A percentile compares a stretch with the other conserved stretches of the same genome.
Conservation (phyloP, 92 coral and sea anemone genomes). For the Isaurus tuberculatus region DNA sequence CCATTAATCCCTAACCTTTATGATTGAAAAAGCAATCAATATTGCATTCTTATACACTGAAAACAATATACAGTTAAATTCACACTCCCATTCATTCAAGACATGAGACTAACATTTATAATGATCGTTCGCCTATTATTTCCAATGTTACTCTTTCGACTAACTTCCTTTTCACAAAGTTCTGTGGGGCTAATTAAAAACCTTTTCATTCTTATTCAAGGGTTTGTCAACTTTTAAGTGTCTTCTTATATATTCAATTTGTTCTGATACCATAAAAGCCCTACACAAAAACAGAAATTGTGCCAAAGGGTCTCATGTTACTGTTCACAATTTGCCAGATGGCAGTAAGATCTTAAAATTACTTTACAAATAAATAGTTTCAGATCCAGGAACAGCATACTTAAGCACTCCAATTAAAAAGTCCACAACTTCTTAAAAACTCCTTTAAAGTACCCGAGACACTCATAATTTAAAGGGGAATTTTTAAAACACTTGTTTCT, state of each 20-base stretch:
- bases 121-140: neutral
- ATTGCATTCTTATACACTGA: neutral
- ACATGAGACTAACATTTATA: neutral
- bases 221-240: no score
- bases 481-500: no score
- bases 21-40: neutral
- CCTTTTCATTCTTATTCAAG: no score
- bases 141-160: neutral
- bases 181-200: neutral
- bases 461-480: neutral
- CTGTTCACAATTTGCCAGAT: neutral
- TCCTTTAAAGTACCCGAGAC: neutral
- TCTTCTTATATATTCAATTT: neutral
- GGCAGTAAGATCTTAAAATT: neutral
- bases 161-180: neutral
- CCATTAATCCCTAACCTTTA: neutral
- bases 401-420: neutral
- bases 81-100: neutral
- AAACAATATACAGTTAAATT: neutral
- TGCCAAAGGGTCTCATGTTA: neutral
- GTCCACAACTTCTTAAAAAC: neutral
- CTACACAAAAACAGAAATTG: neutral
- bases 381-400: constrained; percentile 17
- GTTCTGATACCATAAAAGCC: neutral
- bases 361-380: neutral